These are phyloP conservation scores for Ambastaia sidthimunki DNA, from an alignment of 2,797 vertebrate genomes.

Conservation along the genomic window DNA sequence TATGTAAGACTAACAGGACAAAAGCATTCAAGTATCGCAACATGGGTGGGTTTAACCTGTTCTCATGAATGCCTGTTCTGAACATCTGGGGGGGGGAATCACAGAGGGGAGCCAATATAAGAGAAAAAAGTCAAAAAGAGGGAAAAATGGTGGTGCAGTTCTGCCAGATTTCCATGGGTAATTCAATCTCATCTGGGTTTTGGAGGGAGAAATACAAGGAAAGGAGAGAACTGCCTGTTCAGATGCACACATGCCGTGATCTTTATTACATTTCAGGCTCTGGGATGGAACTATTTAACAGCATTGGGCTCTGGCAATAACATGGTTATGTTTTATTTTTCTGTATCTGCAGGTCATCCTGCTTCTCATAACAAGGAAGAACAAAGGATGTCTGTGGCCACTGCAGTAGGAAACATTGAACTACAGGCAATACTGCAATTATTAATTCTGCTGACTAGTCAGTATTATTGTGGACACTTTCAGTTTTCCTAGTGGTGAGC, in stretches of 20 bases:
- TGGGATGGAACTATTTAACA: conserved; percentile 59
- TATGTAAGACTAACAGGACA: not conserved
- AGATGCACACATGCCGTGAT: conserved; percentile 48
- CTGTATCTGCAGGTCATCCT: conserved; percentile 47
- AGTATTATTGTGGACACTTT: no score
- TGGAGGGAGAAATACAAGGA: conserved; percentile 41
- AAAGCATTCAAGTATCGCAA: not conserved
- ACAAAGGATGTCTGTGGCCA: conserved; percentile 1
- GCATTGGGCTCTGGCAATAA: conserved; percentile 46
- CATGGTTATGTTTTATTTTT: conserved; percentile 53
- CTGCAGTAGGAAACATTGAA: conserved; percentile 17
- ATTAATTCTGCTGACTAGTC: conserved; percentile 26
- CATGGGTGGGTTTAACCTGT: conserved; percentile 41
- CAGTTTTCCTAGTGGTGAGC: not conserved
- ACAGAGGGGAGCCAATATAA: conserved; percentile 49
- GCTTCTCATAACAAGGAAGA: conserved; percentile 35
- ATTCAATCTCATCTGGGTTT: conserved; percentile 55
- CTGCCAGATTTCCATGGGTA: conserved; percentile 51
- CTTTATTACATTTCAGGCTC: conserved; percentile 64
- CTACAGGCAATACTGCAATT: not conserved
- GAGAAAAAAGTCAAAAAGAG: conserved; percentile 41
- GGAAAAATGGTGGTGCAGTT: conserved; percentile 29
- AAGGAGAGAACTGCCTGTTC: conserved; percentile 41
- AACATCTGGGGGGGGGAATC: conserved; percentile 39
- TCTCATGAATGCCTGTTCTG: conserved; percentile 38